phyloP scores from a whole-genome alignment of 1,140 invertebrate species.

The Tetranychus cinnabarinus region DNA sequence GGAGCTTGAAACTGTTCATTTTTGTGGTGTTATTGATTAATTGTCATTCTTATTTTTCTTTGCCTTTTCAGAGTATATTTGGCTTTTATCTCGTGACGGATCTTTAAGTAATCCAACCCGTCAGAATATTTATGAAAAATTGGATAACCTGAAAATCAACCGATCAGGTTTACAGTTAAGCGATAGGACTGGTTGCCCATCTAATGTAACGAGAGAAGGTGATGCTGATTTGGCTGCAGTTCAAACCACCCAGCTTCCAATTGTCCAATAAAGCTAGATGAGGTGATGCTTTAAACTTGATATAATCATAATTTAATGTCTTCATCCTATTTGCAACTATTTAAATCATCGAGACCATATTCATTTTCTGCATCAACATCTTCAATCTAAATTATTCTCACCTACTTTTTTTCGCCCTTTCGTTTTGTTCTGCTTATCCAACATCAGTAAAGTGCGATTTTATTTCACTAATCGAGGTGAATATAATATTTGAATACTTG shows the following conservation, averaged over 20 bases:
- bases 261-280: background rate
- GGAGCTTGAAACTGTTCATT: no score
- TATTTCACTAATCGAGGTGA: no score
- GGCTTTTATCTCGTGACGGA: constrained; percentile 8
- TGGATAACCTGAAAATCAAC: constrained; percentile 10
- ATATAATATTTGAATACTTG: no score
- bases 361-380: no score
- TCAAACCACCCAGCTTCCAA: background rate
- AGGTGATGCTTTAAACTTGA: no score
- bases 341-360: no score
- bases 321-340: no score
- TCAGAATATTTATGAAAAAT: constrained; percentile 11
- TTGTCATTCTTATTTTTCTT: background rate
- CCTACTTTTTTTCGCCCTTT: no score
- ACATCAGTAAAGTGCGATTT: no score
- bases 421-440: no score
- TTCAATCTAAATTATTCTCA: no score
- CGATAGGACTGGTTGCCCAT: constrained; percentile 6
- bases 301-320: no score
- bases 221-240: background rate
- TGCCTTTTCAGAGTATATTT: constrained; percentile 6
- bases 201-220: background rate
- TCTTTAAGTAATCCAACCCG: constrained; percentile 8
- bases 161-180: constrained; percentile 7
- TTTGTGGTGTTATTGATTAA: background rate